These are phyloP conservation scores for Phalanger gymnotis DNA, from an alignment of 2,797 vertebrate genomes.

Conservation along the genomic window DNA sequence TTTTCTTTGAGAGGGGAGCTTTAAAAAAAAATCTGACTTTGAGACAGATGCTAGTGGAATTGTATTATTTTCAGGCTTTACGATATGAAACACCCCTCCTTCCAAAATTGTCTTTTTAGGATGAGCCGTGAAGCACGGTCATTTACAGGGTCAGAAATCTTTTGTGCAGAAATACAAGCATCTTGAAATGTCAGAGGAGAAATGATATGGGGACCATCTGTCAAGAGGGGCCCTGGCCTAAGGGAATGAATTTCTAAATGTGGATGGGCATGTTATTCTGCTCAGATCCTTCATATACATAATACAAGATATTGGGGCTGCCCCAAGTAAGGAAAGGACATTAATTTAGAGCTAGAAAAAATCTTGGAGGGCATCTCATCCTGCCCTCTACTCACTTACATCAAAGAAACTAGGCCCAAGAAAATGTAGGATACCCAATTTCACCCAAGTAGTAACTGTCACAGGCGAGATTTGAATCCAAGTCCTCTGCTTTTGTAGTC, in stretches of 20 bases:
- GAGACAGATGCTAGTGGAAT: constrained; percentile 45
- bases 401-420: background rate
- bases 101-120: constrained; percentile 3
- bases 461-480: background rate
- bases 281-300: background rate
- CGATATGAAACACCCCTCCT: background rate
- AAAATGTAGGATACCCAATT: background rate
- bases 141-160: constrained; percentile 57
- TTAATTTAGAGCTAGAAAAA: background rate
- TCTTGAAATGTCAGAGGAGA: constrained; percentile 45
- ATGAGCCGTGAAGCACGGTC: constrained; percentile 45
- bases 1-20: constrained; percentile 63
- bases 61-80: constrained; percentile 52
- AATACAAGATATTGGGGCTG: background rate
- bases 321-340: background rate
- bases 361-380: background rate
- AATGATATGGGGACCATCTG: constrained; percentile 27
- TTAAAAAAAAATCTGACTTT: constrained; percentile 51
- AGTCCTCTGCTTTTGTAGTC: background rate
- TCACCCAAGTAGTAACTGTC: background rate
- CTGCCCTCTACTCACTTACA: background rate
- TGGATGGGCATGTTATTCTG: background rate
- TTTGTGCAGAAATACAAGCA: constrained; percentile 42
- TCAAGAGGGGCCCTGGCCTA: background rate
- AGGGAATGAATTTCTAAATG: background rate